Conservation (phyloP, 2,113 vertebrate genomes). For the Nipponia nippon region DNA sequence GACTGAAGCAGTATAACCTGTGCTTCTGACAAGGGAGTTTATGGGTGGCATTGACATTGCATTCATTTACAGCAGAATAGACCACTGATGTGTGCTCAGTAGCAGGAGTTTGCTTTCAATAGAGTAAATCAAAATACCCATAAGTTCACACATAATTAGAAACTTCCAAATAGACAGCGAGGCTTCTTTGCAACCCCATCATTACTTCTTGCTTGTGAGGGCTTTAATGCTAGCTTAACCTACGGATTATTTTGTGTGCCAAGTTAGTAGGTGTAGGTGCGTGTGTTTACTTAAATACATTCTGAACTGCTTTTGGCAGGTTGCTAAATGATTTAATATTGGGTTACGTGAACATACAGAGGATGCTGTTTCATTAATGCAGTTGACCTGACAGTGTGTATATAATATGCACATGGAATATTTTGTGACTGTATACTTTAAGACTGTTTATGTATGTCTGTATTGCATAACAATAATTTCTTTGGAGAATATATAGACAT, state of each 20-base stretch:
- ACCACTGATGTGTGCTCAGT: not conserved
- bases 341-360: slow-evolving; percentile 18
- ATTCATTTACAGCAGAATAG: not conserved
- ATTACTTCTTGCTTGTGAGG: not conserved
- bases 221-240: slow-evolving; percentile 1
- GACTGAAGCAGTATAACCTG: not conserved
- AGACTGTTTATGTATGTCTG: not conserved
- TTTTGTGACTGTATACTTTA: not conserved
- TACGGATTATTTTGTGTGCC: slow-evolving; percentile 48
- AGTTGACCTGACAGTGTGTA: slow-evolving; percentile 12
- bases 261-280: slow-evolving; percentile 39
- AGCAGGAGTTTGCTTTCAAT: not conserved
- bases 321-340: slow-evolving; percentile 42
- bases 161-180: not conserved
- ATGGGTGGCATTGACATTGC: not conserved
- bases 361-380: slow-evolving; percentile 31
- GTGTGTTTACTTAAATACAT: slow-evolving; percentile 37
- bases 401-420: not conserved
- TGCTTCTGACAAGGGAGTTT: not conserved
- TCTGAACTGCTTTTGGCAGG: slow-evolving; percentile 23
- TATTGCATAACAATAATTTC: not conserved
- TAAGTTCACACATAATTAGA: not conserved
- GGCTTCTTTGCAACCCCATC: slow-evolving; percentile 1
- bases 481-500: not conserved
- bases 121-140: not conserved